Conservation (phyloP, 2,888 invertebrate species). For the Sphaerophoria taeniata region DNA sequence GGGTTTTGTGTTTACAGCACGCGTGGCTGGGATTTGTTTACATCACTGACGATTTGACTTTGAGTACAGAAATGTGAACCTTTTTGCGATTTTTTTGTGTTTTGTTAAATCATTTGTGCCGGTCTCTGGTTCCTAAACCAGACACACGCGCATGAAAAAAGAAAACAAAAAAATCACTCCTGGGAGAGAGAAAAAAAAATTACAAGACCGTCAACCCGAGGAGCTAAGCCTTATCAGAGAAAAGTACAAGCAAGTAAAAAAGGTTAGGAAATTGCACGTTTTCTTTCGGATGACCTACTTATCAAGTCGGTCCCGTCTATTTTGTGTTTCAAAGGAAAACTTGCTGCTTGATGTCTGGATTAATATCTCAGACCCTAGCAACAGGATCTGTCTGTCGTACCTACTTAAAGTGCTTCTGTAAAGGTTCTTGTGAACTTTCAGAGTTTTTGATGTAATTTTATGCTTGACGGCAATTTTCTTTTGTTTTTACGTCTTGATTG, state of each 20-base stretch:
- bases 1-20: slow-evolving; percentile 59
- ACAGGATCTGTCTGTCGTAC: not conserved
- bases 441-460: not conserved
- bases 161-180: slow-evolving; percentile 21
- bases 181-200: slow-evolving; percentile 18
- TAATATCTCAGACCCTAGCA: slow-evolving; percentile 21
- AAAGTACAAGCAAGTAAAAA: not conserved
- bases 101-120: not conserved
- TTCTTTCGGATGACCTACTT: slow-evolving; percentile 41
- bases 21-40: slow-evolving; percentile 68
- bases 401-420: not conserved
- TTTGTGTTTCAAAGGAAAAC: not conserved
- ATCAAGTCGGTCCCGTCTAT: not conserved
- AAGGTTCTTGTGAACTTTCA: not conserved
- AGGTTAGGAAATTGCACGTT: slow-evolving; percentile 34
- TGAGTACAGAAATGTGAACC: slow-evolving; percentile 8
- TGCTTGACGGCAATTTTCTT: slow-evolving; percentile 4
- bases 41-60: slow-evolving; percentile 8
- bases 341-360: slow-evolving; percentile 18
- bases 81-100: not conserved
- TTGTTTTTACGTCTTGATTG: not conserved
- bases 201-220: slow-evolving; percentile 12
- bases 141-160: slow-evolving; percentile 57
- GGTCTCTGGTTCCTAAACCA: not conserved
- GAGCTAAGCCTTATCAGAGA: not conserved